Percentiles rank a stretch among this genome's conserved stretches.
phyloP scores from a whole-genome alignment of 2,888 invertebrate species.

The Epistrophella euchroma region DNA sequence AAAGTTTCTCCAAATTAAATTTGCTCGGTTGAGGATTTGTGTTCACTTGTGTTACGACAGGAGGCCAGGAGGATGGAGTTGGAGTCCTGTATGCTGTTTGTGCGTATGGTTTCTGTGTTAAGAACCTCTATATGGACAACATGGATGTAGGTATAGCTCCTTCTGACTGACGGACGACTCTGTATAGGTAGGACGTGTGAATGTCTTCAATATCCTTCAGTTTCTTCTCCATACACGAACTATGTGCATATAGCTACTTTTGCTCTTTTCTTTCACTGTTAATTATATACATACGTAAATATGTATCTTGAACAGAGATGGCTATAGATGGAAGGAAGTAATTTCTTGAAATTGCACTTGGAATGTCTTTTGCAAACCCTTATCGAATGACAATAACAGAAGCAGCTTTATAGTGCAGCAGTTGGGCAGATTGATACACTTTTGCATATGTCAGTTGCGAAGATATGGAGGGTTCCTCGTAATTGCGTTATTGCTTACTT shows the following conservation, averaged over 20 bases:
- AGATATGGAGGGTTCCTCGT: conserved; percentile 57
- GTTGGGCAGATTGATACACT: conserved; percentile 60
- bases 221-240: conserved; percentile 6
- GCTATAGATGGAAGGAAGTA: not conserved
- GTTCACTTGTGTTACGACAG: conserved; percentile 44
- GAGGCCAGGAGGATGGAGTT: not conserved
- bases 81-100: conserved; percentile 13
- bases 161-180: conserved; percentile 35
- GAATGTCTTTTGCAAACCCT: conserved; percentile 43
- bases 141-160: conserved; percentile 28
- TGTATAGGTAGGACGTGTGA: conserved; percentile 42
- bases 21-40: conserved; percentile 77
- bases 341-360: conserved; percentile 50
- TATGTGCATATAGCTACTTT: conserved; percentile 51
- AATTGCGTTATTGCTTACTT: conserved; percentile 76
- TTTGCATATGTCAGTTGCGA: conserved; percentile 74
- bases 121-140: conserved; percentile 26
- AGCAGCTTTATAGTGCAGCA: conserved; percentile 9
- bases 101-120: conserved; percentile 33
- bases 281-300: not conserved
- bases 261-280: conserved; percentile 63
- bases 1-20: conserved; percentile 79
- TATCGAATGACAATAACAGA: conserved; percentile 32
- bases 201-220: conserved; percentile 28
- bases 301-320: conserved; percentile 18